These are phyloP conservation scores for Cyclophora albipunctata DNA, from an alignment of 2,888 invertebrate species.

Conservation along the genomic window DNA sequence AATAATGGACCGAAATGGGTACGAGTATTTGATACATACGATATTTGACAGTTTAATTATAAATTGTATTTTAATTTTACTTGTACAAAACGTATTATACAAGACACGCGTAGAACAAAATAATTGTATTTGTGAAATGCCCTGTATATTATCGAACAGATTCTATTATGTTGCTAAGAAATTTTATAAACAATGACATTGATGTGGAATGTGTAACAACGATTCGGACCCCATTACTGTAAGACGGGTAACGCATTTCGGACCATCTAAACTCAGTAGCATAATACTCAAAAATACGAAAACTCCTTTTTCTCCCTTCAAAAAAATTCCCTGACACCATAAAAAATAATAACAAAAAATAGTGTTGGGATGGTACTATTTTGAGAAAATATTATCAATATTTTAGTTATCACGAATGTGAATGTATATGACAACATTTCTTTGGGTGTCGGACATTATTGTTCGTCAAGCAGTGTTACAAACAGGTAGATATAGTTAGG, in stretches of 20 bases:
- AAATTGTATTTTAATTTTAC: background rate
- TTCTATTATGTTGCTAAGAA: too few species aligned
- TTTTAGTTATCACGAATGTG: slow-evolving; percentile 1
- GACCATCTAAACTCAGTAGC: slow-evolving; percentile 24
- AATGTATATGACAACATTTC: slow-evolving; percentile 47
- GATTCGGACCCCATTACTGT: background rate
- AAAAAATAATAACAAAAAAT: slow-evolving; percentile 10
- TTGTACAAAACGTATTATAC: background rate
- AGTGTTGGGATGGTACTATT: background rate
- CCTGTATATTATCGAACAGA: too few species aligned
- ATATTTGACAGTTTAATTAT: background rate
- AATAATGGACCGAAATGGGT: slow-evolving; percentile 21
- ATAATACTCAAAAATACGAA: slow-evolving; percentile 25
- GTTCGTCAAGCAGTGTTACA: slow-evolving; percentile 49
- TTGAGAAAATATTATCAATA: background rate
- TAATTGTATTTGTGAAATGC: background rate
- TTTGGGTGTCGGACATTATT: slow-evolving; percentile 57
- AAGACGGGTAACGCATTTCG: background rate
- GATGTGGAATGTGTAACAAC: too few species aligned
- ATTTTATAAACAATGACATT: too few species aligned
- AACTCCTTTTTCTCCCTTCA: slow-evolving; percentile 3
- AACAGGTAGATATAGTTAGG: slow-evolving; percentile 69
- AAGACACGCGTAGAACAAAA: background rate
- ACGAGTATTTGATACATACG: background rate
- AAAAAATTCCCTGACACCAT: slow-evolving; percentile 5